Percentiles rank a stretch among this genome's conserved stretches.
phyloP scores from a whole-genome alignment of 2,888 invertebrate species.

The Cataglyphis cursor region DNA sequence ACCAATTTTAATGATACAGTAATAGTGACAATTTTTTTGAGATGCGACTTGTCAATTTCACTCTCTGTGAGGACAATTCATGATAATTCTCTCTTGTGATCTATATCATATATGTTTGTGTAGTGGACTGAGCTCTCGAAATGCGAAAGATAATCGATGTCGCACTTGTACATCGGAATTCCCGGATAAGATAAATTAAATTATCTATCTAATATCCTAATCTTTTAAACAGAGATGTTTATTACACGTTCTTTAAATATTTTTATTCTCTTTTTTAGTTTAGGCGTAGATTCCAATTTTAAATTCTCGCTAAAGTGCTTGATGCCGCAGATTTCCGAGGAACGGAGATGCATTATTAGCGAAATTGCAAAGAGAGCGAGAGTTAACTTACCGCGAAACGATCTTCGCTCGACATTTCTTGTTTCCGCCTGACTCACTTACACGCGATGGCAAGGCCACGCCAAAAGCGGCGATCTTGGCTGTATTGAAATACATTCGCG shows the following conservation, averaged over 20 bases:
- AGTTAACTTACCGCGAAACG: constrained; percentile 57
- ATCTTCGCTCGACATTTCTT: constrained; percentile 71
- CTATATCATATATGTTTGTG: background rate
- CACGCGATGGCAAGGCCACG: constrained; percentile 69
- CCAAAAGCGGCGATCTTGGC: constrained; percentile 73
- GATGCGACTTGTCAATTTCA: background rate
- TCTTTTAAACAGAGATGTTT: background rate
- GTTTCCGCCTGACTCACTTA: constrained; percentile 77
- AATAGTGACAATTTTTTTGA: background rate
- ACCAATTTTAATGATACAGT: background rate
- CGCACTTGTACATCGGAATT: background rate
- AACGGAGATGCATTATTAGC: constrained; percentile 39
- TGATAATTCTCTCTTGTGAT: background rate
- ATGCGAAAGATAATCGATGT: background rate
- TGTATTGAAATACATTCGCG: constrained; percentile 70
- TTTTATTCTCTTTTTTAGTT: background rate
- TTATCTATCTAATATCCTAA: background rate
- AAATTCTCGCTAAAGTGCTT: background rate
- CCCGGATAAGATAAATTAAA: background rate
- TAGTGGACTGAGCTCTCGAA: background rate
- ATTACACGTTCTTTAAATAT: background rate
- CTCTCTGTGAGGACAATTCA: background rate
- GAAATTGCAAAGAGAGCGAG: constrained; percentile 55
- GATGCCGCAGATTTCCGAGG: constrained; percentile 38
- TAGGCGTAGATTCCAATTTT: background rate